Evolutionary conservation across 2,797 vertebrate species (phyloP).

Genomic region (Petrocephalus schoutedeni): DNA sequence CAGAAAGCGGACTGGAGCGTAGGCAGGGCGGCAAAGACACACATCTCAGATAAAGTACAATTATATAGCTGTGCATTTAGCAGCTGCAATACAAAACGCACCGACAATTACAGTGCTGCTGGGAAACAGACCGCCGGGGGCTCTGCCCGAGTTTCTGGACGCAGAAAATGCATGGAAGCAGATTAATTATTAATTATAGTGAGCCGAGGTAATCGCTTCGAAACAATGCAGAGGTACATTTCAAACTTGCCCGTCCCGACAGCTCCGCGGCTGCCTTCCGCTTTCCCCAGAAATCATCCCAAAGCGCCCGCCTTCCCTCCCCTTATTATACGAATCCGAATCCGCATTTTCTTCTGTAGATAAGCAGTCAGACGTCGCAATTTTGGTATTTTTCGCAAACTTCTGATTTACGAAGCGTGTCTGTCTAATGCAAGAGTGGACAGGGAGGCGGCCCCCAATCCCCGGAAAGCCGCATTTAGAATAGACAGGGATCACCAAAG

Average conservation of each 20-base stretch:
- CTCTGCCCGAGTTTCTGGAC: background rate
- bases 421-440: background rate
- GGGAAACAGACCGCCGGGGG: background rate
- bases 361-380: background rate
- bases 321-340: background rate
- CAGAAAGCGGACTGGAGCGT: background rate
- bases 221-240: background rate
- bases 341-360: background rate
- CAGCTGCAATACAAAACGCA: background rate
- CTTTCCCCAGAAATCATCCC: background rate
- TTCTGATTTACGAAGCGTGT: background rate
- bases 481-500: background rate
- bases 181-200: conserved; percentile 13
- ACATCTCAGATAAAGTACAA: background rate
- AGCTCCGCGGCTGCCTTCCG: background rate
- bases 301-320: background rate
- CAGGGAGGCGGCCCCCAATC: background rate
- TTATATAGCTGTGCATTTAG: background rate
- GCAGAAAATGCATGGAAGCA: background rate
- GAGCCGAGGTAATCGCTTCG: background rate
- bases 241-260: background rate
- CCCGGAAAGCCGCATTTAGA: background rate
- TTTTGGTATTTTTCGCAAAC: background rate
- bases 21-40: background rate
- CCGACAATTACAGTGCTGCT: background rate